These are phyloP conservation scores for Echeneis naucrates DNA, from an alignment of 2,797 vertebrate species.

Conservation along the genomic window DNA sequence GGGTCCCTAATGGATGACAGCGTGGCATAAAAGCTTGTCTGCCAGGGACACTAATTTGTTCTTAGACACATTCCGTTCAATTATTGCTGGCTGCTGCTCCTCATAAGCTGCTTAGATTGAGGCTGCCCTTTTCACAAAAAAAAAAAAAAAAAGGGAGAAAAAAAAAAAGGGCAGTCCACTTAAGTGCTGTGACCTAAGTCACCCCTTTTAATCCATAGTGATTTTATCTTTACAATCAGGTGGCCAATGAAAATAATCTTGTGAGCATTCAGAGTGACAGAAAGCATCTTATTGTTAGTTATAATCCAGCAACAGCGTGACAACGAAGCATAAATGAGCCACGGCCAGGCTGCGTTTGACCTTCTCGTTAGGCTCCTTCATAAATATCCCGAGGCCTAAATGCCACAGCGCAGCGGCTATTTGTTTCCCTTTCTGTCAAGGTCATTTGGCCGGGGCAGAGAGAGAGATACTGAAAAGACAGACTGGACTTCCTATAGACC, in stretches of 20 bases:
- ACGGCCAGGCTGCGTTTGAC: slow-evolving; percentile 26
- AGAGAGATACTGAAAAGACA: slow-evolving; percentile 79
- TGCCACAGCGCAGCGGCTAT: slow-evolving; percentile 77
- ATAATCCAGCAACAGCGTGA: slow-evolving; percentile 9
- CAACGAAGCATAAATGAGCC: slow-evolving; percentile 25
- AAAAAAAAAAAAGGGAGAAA: slow-evolving; percentile 41
- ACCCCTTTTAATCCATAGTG: slow-evolving; percentile 67
- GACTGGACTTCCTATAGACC: slow-evolving; percentile 83
- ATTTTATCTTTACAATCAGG: slow-evolving; percentile 74
- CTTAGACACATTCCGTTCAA: slow-evolving; percentile 77
- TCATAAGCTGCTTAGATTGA: slow-evolving; percentile 73
- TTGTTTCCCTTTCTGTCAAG: slow-evolving; percentile 86
- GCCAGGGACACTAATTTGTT: slow-evolving; percentile 73
- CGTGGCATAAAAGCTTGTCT: slow-evolving; percentile 72
- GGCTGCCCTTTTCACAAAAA: slow-evolving; percentile 67
- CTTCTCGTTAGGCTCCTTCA: slow-evolving; percentile 68
- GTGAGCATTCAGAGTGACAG: slow-evolving; percentile 51
- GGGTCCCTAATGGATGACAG: slow-evolving; percentile 76
- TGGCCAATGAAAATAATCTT: slow-evolving; percentile 66
- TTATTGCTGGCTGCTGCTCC: slow-evolving; percentile 74
- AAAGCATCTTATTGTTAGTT: slow-evolving; percentile 61
- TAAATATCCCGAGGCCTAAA: slow-evolving; percentile 75
- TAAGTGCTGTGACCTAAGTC: slow-evolving; percentile 68
- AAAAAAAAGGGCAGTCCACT: slow-evolving; percentile 65
- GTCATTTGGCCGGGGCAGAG: slow-evolving; percentile 79